A percentile compares a stretch with the other conserved stretches of the same genome.
Evolutionary conservation across 2,797 vertebrate genomes (phyloP).

Genomic region (Cirrhinus molitorella): DNA sequence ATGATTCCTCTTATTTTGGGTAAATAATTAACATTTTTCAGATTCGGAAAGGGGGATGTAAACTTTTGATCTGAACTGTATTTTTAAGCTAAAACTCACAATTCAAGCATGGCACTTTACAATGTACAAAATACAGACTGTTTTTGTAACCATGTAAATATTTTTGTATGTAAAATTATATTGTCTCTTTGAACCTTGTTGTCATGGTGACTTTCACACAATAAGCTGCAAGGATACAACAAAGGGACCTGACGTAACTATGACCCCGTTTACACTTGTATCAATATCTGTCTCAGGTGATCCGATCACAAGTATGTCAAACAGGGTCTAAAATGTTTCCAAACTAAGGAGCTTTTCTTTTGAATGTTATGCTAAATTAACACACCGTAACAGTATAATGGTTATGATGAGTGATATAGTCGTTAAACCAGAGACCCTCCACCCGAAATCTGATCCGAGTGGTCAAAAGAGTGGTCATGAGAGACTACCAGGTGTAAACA

Average conservation of each 20-base stretch:
- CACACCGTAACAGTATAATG: not conserved
- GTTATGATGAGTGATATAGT: not conserved
- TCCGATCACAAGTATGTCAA: not conserved
- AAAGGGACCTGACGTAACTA: not conserved
- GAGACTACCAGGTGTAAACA: not conserved
- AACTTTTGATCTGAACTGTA: too few relatives aligned
- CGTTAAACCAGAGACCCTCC: not conserved
- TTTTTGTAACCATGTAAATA: not conserved
- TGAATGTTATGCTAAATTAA: not conserved
- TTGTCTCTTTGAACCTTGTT: not conserved
- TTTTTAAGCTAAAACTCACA: not conserved
- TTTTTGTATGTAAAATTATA: not conserved
- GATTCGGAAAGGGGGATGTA: too few relatives aligned
- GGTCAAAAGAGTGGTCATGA: slow-evolving; percentile 9
- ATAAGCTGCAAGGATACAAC: not conserved
- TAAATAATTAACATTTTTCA: too few relatives aligned
- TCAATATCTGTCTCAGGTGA: not conserved
- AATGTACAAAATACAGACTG: not conserved
- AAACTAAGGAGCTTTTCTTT: not conserved
- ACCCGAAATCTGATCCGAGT: not conserved
- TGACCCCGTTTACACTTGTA: not conserved
- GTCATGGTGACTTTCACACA: not conserved
- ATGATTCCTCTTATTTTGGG: too few relatives aligned
- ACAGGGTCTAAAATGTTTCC: not conserved
- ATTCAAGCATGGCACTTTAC: not conserved